Base-by-base conservation (phyloP, 2,888 invertebrate species). In the Lithophane leautieri region DNA sequence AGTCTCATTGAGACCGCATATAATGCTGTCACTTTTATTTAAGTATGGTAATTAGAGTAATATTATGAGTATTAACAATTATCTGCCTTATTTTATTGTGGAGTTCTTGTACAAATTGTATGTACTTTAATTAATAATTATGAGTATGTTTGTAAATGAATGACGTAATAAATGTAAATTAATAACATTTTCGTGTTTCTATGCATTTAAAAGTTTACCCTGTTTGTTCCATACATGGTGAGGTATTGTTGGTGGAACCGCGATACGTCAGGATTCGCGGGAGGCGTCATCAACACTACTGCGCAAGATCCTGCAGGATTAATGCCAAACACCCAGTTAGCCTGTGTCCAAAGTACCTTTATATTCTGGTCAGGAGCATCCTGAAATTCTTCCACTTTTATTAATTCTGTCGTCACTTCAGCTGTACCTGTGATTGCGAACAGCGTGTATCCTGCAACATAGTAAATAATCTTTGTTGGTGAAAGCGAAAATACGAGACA, bases 81-180 rank as follows among this genome's bases (percentile, higher is more conserved):
- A 86, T 86, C 90, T 91, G 92, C 91, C 91, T 93, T 92, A 89
- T 88, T 88, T 87, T 88, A 87, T 84, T 67, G 70, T 78, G 75
- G 76, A 82, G 72, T 89, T 92, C 91, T 92, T 95, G 95, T 96
- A 95, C 95, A 95, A 95, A 95, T 90, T 94, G 93, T 95, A 96
- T 95, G 95, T 95, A 95, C 93, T 78, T 89, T 90, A 88, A 92
- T 91, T 90, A 91, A 93, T 92, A 83, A 82, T 85, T 75, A 90
- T 76, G 91, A 93, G 93, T 92, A 93, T 93, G 93, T 94, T 94
- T 95, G 94, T 95, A 95, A 95, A 95, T 95, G 91, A 91, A 95
- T 94, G 93, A 94, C 92, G 86, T 90, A 95, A 95, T 96, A 96
- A 95, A 95, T 94, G 93, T 95, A 94, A 94, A 95, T 93, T 89